phyloP scores from a whole-genome alignment of 2,797 vertebrate genomes.

The Amazonetta brasiliensis region DNA sequence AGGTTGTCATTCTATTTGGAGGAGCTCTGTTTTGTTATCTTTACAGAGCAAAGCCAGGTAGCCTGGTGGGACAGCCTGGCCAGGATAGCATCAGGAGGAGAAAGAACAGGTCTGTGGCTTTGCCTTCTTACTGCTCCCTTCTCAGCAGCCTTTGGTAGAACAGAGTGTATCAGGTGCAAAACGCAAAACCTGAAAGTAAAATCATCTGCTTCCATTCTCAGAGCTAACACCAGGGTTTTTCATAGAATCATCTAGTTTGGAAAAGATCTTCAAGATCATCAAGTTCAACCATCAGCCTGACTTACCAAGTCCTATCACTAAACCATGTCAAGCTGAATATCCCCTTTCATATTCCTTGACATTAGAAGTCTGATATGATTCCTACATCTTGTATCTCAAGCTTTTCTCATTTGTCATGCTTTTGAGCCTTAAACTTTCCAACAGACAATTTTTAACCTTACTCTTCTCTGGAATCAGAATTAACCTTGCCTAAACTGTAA shows the following conservation, averaged over 20 bases:
- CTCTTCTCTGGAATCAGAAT: constrained; percentile 55
- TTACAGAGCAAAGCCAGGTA: not conserved
- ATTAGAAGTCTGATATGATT: constrained; percentile 13
- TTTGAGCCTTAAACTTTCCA: constrained; percentile 58
- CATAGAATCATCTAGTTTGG: not conserved
- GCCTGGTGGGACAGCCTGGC: not conserved
- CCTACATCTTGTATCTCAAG: not conserved
- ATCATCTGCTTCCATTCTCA: not conserved
- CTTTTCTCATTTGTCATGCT: constrained; percentile 49
- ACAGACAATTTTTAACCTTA: constrained; percentile 21
- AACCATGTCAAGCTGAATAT: not conserved
- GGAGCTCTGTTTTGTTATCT: not conserved
- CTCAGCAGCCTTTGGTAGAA: not conserved
- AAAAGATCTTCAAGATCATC: not conserved
- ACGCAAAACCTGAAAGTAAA: not conserved
- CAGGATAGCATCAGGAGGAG: not conserved
- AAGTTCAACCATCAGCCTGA: not conserved
- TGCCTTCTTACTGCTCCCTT: not conserved
- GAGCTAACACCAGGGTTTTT: not conserved
- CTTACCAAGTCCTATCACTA: not conserved
- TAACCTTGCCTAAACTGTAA: constrained; percentile 56
- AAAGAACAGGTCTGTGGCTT: not conserved
- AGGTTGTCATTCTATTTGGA: not conserved
- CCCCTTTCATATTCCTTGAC: not conserved
- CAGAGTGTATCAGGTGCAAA: not conserved